These are phyloP conservation scores for Apocheima hispidaria DNA, from an alignment of 2,888 invertebrate species.

Conservation along the genomic window DNA sequence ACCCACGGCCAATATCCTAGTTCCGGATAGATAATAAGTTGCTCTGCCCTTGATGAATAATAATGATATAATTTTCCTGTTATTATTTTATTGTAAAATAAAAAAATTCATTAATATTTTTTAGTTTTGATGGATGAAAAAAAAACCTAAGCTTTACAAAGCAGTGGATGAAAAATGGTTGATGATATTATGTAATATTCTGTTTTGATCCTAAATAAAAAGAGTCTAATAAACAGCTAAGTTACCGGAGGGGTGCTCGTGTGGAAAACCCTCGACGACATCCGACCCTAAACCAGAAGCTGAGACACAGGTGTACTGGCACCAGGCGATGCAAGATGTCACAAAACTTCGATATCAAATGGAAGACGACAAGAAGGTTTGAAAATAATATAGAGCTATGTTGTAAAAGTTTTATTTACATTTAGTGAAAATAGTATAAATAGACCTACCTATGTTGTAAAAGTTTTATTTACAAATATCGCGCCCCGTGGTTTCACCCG, in stretches of 20 bases:
- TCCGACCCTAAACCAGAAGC: background rate
- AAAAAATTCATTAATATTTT: too few species aligned
- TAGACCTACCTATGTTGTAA: too few species aligned
- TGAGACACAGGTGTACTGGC: conserved; percentile 49
- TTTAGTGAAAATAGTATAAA: too few species aligned
- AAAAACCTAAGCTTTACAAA: too few species aligned
- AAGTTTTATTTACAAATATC: too few species aligned
- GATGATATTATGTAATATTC: too few species aligned
- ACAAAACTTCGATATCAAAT: conserved; percentile 62
- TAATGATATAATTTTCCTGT: too few species aligned
- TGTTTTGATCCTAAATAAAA: background rate
- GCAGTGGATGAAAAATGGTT: too few species aligned
- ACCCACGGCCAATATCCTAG: background rate
- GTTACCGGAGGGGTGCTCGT: conserved; percentile 5
- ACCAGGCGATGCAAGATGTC: conserved; percentile 62
- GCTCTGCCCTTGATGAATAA: background rate
- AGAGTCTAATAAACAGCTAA: background rate
- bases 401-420: too few species aligned
- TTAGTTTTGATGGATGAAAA: too few species aligned
- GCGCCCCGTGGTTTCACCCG: too few species aligned
- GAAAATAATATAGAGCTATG: background rate
- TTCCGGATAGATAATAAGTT: background rate
- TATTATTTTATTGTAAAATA: too few species aligned
- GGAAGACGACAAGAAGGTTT: conserved; percentile 68
- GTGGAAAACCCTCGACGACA: background rate